Percentiles rank a stretch among this genome's conserved stretches.
Conservation (phyloP, 2,888 invertebrate genomes). For the Cinara cedri region DNA sequence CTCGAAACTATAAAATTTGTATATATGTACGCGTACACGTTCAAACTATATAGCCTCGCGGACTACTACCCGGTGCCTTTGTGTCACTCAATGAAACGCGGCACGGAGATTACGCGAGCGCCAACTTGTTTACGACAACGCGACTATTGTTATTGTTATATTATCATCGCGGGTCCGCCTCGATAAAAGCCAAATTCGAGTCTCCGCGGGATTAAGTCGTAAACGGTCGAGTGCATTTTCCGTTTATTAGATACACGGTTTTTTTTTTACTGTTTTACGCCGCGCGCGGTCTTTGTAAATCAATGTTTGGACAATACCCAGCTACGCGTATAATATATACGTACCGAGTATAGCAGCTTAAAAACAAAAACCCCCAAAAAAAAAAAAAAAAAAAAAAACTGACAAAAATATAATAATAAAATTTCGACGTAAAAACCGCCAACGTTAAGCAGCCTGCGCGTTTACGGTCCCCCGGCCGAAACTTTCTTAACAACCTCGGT, state of each 20-base stretch:
- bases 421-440: neutral
- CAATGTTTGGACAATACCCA: neutral
- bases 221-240: neutral
- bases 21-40: too few relatives aligned
- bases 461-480: slow-evolving; percentile 12
- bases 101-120: too few relatives aligned
- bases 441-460: neutral
- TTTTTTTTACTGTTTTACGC: neutral
- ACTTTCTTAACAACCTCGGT: neutral
- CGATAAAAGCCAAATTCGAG: neutral
- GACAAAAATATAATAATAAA: neutral
- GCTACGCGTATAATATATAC: neutral
- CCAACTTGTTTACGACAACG: neutral
- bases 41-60: too few relatives aligned
- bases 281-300: neutral
- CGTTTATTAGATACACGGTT: neutral
- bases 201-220: neutral
- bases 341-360: too few relatives aligned
- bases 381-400: neutral
- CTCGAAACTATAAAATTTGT: too few relatives aligned
- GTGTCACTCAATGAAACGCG: too few relatives aligned
- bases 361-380: neutral
- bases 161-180: neutral
- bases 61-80: too few relatives aligned
- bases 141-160: neutral